These are phyloP conservation scores for Melanostigma gelatinosum DNA, from an alignment of 2,113 vertebrate genomes.

Conservation along the genomic window DNA sequence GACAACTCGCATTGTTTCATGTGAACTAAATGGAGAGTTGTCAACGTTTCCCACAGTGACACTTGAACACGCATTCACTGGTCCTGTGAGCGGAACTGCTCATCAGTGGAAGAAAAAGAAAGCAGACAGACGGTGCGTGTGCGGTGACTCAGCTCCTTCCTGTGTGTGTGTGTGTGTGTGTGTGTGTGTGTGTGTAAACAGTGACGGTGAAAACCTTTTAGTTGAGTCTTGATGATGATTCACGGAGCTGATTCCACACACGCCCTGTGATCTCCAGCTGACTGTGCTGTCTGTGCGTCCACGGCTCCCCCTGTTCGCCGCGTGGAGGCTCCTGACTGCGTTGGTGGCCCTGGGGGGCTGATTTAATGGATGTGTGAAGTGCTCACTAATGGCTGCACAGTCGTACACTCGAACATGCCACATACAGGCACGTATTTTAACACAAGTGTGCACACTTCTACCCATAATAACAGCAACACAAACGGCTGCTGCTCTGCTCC, in stretches of 20 bases:
- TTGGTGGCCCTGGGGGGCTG: slow-evolving; percentile 42
- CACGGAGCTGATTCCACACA: slow-evolving; percentile 30
- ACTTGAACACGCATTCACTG: slow-evolving; percentile 11
- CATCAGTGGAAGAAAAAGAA: slow-evolving; percentile 30
- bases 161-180: not conserved
- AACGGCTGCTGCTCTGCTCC: slow-evolving; percentile 48
- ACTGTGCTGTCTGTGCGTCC: slow-evolving; percentile 38
- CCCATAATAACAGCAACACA: slow-evolving; percentile 33
- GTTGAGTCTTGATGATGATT: slow-evolving; percentile 44
- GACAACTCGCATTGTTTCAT: not conserved
- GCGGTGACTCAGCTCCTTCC: slow-evolving; percentile 51
- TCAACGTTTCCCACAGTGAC: not conserved
- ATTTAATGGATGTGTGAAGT: slow-evolving; percentile 58
- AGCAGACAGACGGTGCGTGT: slow-evolving; percentile 61
- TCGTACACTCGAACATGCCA: not conserved
- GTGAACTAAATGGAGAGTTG: too few species aligned
- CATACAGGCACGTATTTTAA: not conserved
- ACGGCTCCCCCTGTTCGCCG: slow-evolving; percentile 1
- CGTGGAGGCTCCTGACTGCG: slow-evolving; percentile 28
- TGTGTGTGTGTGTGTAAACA: slow-evolving; percentile 32
- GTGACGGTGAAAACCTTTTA: slow-evolving; percentile 34
- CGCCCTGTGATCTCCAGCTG: slow-evolving; percentile 26
- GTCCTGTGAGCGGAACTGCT: slow-evolving; percentile 44
- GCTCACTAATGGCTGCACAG: slow-evolving; percentile 43
- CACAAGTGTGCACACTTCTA: slow-evolving; percentile 9